These are phyloP conservation scores for Cetoscarus ocellatus DNA, from an alignment of 2,797 vertebrate genomes.

Conservation along the genomic window DNA sequence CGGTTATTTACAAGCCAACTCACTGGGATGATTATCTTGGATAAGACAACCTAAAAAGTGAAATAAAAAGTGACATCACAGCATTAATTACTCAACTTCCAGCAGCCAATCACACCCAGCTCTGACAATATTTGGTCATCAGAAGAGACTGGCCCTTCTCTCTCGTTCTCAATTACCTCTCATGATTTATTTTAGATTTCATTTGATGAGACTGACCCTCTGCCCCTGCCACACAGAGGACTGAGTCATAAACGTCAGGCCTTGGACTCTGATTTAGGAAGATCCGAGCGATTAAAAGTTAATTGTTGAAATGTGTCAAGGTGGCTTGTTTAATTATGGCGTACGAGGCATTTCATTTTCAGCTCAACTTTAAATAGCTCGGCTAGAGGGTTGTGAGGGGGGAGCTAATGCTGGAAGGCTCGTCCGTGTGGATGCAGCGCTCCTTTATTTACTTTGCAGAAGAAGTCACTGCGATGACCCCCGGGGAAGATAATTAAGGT, in stretches of 20 bases:
- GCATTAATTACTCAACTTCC: conserved; percentile 5
- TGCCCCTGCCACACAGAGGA: conserved; percentile 44
- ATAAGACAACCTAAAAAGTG: background rate
- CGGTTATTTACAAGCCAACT: background rate
- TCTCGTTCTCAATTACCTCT: conserved; percentile 52
- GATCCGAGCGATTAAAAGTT: conserved; percentile 70
- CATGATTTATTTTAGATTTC: conserved; percentile 65
- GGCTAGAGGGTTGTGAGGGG: conserved; percentile 1
- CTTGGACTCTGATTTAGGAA: conserved; percentile 64
- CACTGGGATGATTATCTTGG: background rate
- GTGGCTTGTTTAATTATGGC: conserved; percentile 71
- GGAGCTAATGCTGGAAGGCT: conserved; percentile 30
- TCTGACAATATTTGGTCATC: conserved; percentile 28
- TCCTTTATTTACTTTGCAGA: conserved; percentile 69
- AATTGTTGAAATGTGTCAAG: conserved; percentile 74
- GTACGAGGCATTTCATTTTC: conserved; percentile 53
- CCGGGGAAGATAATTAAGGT: conserved; percentile 76
- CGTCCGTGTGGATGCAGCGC: conserved; percentile 28
- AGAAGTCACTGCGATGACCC: conserved; percentile 72
- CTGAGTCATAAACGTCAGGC: conserved; percentile 54
- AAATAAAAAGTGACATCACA: background rate
- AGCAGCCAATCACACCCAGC: conserved; percentile 13
- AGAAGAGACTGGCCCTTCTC: conserved; percentile 21
- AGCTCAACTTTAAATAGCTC: conserved; percentile 50
- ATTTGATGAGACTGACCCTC: conserved; percentile 70